Percentiles rank a stretch among this genome's conserved stretches.
Conservation (phyloP, 2,888 invertebrate species). For the Euspilapteryx auroguttella region DNA sequence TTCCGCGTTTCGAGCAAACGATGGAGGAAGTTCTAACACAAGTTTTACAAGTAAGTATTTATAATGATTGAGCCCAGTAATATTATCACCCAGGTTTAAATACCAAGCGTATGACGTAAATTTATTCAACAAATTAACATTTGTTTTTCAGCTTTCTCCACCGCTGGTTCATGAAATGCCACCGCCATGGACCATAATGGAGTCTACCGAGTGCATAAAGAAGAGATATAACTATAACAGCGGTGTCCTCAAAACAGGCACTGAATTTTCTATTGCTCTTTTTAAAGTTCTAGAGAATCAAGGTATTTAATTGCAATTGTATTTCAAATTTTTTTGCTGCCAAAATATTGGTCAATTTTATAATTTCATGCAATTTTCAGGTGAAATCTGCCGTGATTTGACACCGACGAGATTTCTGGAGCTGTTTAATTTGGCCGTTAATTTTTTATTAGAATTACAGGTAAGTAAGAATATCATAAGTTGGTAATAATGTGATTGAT, state of each 20-base stretch:
- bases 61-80: too few relatives aligned
- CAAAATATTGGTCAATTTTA: too few relatives aligned
- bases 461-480: too few relatives aligned
- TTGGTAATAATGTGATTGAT: too few relatives aligned
- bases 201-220: slow-evolving; percentile 28
- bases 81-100: too few relatives aligned
- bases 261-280: slow-evolving; percentile 20
- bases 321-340: too few relatives aligned
- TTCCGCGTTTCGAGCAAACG: slow-evolving; percentile 35
- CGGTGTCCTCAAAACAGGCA: slow-evolving; percentile 20
- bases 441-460: slow-evolving; percentile 45
- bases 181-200: slow-evolving; percentile 33
- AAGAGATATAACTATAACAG: slow-evolving; percentile 16
- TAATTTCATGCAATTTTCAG: slow-evolving; percentile 34
- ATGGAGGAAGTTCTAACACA: slow-evolving; percentile 39
- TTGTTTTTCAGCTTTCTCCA: too few relatives aligned
- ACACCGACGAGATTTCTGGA: slow-evolving; percentile 49
- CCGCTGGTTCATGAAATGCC: too few relatives aligned
- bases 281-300: slow-evolving; percentile 19
- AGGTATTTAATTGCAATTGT: slow-evolving; percentile 14
- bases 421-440: slow-evolving; percentile 51
- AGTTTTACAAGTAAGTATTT: slow-evolving; percentile 22
- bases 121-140: too few relatives aligned
- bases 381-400: slow-evolving; percentile 42
- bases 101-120: too few relatives aligned